Conservation (phyloP, 2,797 vertebrate genomes). For the Oreochromis grahami region DNA sequence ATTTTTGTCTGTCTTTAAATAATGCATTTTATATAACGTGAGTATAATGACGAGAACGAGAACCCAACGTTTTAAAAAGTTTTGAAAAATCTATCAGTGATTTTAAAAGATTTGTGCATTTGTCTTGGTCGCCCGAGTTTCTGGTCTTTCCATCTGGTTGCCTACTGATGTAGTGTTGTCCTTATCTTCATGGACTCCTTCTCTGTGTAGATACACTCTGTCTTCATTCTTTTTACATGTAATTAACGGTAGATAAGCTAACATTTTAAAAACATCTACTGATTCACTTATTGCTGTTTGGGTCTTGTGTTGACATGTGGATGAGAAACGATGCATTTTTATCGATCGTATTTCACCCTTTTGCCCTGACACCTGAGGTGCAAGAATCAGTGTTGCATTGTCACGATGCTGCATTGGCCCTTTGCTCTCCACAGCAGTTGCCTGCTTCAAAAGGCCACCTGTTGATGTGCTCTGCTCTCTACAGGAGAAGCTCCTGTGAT, state of each 20-base stretch:
- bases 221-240: neutral
- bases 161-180: neutral
- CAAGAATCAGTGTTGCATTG: slow-evolving; percentile 25
- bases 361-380: slow-evolving; percentile 10
- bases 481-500: slow-evolving; percentile 37
- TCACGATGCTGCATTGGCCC: neutral
- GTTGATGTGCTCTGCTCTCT: slow-evolving; percentile 36
- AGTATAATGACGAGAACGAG: neutral
- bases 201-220: neutral
- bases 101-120: neutral
- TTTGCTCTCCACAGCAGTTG: slow-evolving; percentile 9
- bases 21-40: neutral
- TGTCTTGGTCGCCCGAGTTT: neutral
- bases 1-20: neutral
- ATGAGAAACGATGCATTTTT: slow-evolving; percentile 28
- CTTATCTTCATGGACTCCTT: neutral
- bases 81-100: neutral
- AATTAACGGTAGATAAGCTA: neutral
- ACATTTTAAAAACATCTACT: neutral
- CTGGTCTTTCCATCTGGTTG: neutral
- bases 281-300: neutral
- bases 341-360: slow-evolving; percentile 40
- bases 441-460: slow-evolving; percentile 25
- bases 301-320: neutral
- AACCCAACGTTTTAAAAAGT: neutral